Evolutionary conservation across 2,797 vertebrate genomes (phyloP), one percentile per base, ranked within the genome.

Genomic region (Diceros bicornis): DNA sequence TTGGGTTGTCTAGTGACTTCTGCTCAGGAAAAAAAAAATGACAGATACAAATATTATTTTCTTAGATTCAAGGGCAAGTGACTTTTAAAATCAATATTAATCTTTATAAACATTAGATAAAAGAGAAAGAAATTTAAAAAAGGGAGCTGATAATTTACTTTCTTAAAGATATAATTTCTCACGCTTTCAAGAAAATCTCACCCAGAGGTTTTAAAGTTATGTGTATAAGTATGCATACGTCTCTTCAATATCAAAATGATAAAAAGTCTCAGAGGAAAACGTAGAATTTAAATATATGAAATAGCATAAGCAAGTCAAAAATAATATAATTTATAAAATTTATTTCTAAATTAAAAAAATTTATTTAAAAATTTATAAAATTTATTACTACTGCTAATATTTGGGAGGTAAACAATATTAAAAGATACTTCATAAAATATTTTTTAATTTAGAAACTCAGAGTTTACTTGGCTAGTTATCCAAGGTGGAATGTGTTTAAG

Each of bases 111-210:
- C 4, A 83, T 37, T 34, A 96, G 34, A 32, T 55, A 83, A 93
- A 91, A 96, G 57, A 95, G 81, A 17, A 44, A 83, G 6, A 20
- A 84, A 50, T 93, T 97, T 89, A 89, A 94, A 93, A 47, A 93
- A 83, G 27, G 10, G 47, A 87, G 32, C 17, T 75, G 37, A n/a
- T 68, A 88, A 85, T 89, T 87, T 85, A 88, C 44, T 91, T 96
- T 89, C 62, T 62, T 72, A 72, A 93, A 77, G 23, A 79, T 85
- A 81, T 50, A 82, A 75, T 69, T 82, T 82, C 68, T 77, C 47
- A 92, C 44, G 37, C 92, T 66, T 95, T 90, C 41, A 94, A 74
- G 62, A 91, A 96, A 96, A 92, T 57, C 37, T 94, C 21, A 83
- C 2, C 11, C 1, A 62, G 0, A 29, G 50, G 21, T 69, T 86